Evolutionary conservation across 2,113 vertebrate species (phyloP), one percentile per base, ranked within the genome.

Genomic region (Zapornia atra): DNA sequence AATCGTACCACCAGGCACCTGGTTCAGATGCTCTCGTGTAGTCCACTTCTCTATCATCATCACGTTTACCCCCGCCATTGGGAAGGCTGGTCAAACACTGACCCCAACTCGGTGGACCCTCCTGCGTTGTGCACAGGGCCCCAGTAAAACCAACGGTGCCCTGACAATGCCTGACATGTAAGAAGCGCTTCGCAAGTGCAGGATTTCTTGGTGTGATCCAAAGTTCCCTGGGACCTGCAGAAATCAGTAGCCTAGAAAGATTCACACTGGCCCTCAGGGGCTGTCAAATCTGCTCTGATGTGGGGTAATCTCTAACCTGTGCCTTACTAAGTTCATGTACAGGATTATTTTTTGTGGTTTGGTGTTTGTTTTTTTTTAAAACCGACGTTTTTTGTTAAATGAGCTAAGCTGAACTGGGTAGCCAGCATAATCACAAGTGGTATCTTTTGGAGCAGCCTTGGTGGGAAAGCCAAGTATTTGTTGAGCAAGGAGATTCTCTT

Each of bases 111-210:
- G 2, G 6, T 44, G 48, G 18, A 28, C 2, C 4, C 9, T 83
- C 66, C 31, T 50, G 10, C 44, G 26, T 36, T 0, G 0, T 31
- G 59, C 0, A 0, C 21, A 40, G 54, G 25, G 16, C 38, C 29
- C 10, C 3, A 0, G 7, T 40, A 60, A 72, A 20, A 31, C 13
- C 24, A 53, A 10, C 1, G 8, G 13, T 70, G 26, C 22, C 50
- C 63, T 2, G 22, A 46, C 14, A 54, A 5, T 69, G 40, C 46
- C 34, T 34, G 48, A 10, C n/a, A 51, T 44, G 18, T 42, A 51
- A 73, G 5, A 20, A 38, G 48, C 10, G 21, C 24, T 40, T 44
- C 63, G 18, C 33, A 79, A 57, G 42, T 53, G 26, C 8, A 15
- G 66, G 34, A 28, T 57, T 93, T 90, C 57, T 72, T 61, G 21